Evolutionary conservation across 2,888 invertebrate genomes (phyloP).

Genomic region (Agrochola circellaris): DNA sequence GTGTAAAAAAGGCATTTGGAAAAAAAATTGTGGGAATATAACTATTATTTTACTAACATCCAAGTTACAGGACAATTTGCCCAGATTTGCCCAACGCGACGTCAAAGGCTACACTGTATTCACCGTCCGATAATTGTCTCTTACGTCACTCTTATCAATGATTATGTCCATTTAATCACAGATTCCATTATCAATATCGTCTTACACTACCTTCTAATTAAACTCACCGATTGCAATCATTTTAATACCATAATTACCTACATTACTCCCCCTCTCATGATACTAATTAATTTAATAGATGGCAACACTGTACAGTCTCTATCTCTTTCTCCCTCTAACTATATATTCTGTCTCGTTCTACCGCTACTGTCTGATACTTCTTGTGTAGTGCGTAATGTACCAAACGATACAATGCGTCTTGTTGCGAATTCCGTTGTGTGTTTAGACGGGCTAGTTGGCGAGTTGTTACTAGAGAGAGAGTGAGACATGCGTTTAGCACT

Average conservation of each 20-base stretch:
- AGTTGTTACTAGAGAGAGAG: conserved; percentile 11
- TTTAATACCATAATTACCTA: conserved; percentile 9
- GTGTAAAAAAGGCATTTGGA: no score
- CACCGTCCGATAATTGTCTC: no score
- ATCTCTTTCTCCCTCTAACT: conserved; percentile 14
- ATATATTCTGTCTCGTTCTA: conserved; percentile 2
- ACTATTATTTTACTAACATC: no score
- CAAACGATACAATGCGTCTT: conserved; percentile 66
- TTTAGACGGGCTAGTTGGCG: conserved; percentile 40
- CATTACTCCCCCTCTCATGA: background rate
- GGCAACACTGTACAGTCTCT: conserved; percentile 28
- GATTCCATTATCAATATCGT: conserved; percentile 8
- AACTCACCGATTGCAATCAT: conserved; percentile 24
- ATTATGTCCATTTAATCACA: conserved; percentile 3
- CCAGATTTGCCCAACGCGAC: no score
- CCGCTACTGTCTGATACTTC: conserved; percentile 32
- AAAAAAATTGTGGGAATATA: no score
- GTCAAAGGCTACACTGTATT: no score
- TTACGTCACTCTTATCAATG: no score
- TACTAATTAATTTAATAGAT: conserved; percentile 65
- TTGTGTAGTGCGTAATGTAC: conserved; percentile 58
- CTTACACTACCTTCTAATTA: conserved; percentile 20
- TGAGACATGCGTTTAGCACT: background rate
- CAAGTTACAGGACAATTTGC: no score
- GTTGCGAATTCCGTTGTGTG: conserved; percentile 54